Evolutionary conservation across 2,797 vertebrate genomes (phyloP).

Genomic region (Gallinago solitaria): DNA sequence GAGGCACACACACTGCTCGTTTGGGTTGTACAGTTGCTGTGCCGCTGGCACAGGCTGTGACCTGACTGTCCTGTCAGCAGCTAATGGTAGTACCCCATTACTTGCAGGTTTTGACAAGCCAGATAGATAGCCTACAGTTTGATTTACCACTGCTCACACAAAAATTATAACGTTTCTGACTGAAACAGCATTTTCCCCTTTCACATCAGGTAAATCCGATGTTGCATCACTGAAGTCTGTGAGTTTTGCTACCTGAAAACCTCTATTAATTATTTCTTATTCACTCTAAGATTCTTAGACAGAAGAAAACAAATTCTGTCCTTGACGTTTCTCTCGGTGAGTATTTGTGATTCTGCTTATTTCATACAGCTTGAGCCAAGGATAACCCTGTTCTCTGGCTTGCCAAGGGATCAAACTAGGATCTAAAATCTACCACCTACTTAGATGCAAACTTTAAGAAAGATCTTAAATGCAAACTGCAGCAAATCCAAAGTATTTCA

Average conservation of each 20-base stretch:
- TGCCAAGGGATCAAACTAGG: background rate
- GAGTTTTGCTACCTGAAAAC: background rate
- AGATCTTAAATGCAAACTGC: background rate
- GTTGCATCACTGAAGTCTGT: background rate
- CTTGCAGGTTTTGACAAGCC: no score
- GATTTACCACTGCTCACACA: background rate
- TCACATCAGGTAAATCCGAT: background rate
- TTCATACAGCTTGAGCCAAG: background rate
- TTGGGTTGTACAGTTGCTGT: background rate
- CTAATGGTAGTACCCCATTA: background rate
- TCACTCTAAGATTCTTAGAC: background rate
- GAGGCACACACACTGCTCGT: accelerated
- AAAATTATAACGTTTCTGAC: background rate
- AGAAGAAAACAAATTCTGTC: background rate
- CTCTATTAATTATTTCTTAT: background rate
- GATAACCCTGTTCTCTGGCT: background rate
- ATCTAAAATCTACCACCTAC: background rate
- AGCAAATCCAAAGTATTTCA: background rate
- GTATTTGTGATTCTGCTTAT: background rate
- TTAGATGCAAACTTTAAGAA: background rate
- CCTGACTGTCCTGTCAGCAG: background rate
- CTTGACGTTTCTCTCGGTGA: background rate
- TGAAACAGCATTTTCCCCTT: background rate
- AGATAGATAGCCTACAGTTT: background rate
- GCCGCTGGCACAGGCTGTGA: background rate